Conservation (phyloP, 2,113 vertebrate genomes). For the Salvelinus namaycush region DNA sequence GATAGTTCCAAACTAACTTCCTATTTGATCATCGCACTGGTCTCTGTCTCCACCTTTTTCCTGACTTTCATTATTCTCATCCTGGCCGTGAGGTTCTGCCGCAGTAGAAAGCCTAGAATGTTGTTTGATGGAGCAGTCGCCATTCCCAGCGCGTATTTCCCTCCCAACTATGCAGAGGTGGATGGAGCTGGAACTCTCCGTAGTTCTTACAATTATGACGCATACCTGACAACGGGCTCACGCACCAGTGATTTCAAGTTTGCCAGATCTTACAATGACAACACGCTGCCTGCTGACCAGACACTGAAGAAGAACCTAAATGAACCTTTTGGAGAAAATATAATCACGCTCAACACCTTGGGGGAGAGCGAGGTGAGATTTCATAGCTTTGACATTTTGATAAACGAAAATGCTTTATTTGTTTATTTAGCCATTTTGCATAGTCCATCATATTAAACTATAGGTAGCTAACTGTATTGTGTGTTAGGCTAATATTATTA, state of each 20-base stretch:
- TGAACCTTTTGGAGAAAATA: constrained; percentile 31
- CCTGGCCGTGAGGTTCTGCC: constrained; percentile 67
- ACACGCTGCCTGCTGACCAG: constrained; percentile 25
- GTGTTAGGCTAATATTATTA: too few species aligned
- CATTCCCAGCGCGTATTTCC: constrained; percentile 59
- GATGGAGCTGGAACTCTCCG: constrained; percentile 63
- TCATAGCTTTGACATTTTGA: too few species aligned
- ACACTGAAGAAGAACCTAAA: constrained; percentile 15
- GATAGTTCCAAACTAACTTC: constrained; percentile 66
- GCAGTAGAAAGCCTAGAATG: constrained; percentile 54
- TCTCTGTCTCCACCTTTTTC: constrained; percentile 68
- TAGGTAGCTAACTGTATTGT: too few species aligned
- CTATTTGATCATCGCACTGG: constrained; percentile 70
- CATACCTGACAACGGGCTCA: constrained; percentile 60
- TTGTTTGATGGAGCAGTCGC: constrained; percentile 63
- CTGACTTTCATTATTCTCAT: constrained; percentile 71
- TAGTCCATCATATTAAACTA: too few species aligned
- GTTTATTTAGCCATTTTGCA: too few species aligned
- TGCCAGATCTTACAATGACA: constrained; percentile 59
- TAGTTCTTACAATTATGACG: constrained; percentile 67
- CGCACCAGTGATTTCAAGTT: constrained; percentile 69
- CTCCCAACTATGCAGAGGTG: constrained; percentile 47
- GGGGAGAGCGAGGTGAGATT: neutral
- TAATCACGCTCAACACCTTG: neutral
- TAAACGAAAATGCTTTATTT: too few species aligned